A percentile compares a stretch with the other conserved stretches of the same genome.
These are phyloP conservation scores for Babylonia areolata DNA, from an alignment of 1,140 invertebrate genomes.

Conservation along the genomic window DNA sequence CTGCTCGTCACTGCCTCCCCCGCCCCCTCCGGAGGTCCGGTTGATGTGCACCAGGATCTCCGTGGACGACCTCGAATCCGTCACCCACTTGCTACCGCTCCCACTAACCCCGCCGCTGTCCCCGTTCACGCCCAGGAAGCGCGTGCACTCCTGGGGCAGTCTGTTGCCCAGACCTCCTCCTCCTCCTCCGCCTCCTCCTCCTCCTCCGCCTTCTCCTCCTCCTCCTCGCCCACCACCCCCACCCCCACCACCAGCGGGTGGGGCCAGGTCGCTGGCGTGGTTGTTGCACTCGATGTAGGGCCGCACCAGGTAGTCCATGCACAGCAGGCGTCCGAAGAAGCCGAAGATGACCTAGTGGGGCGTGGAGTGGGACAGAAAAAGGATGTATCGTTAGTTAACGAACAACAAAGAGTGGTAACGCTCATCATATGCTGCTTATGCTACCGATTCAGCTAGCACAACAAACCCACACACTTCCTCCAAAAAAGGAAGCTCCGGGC, in stretches of 20 bases:
- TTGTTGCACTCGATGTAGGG: conserved; percentile 60
- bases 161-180: conserved; percentile 25
- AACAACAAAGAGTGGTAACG: too few species aligned
- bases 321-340: conserved; percentile 69
- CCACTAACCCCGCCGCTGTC: conserved; percentile 27
- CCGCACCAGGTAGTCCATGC: conserved; percentile 69
- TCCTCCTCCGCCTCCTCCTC: conserved; percentile 32
- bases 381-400: too few species aligned
- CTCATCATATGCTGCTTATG: too few species aligned
- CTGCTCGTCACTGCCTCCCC: conserved; percentile 51
- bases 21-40: not conserved
- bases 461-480: too few species aligned
- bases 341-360: conserved; percentile 71
- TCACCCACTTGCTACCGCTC: conserved; percentile 49
- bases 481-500: too few species aligned
- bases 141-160: conserved; percentile 9
- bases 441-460: too few species aligned
- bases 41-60: conserved; percentile 54
- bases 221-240: not conserved
- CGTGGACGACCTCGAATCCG: conserved; percentile 59
- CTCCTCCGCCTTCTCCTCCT: conserved; percentile 17
- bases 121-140: conserved; percentile 59
- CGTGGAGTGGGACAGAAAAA: conserved; percentile 2
- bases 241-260: too few species aligned
- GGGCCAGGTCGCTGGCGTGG: conserved; percentile 9